Conservation (phyloP, 2,888 invertebrate genomes). For the Dioctria linearis region DNA sequence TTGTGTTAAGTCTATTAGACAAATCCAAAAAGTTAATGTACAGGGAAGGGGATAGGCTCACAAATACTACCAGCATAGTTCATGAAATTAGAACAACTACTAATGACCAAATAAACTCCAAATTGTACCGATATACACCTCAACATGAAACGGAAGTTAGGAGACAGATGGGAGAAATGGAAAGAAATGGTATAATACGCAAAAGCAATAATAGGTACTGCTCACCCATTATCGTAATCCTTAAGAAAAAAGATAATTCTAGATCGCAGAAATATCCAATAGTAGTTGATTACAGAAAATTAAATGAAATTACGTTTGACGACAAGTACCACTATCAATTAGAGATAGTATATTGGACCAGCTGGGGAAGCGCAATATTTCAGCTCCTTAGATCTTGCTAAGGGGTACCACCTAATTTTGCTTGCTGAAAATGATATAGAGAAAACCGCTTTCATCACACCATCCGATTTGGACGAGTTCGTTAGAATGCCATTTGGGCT, state of each 20-base stretch:
- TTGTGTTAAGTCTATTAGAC: too few species aligned
- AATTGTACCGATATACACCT: conserved; percentile 19
- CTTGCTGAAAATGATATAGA: background rate
- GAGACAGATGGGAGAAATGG: conserved; percentile 14
- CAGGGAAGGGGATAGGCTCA: conserved; percentile 15
- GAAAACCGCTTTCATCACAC: too few species aligned
- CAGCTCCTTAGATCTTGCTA: too few species aligned
- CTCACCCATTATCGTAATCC: conserved; percentile 22
- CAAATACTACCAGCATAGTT: conserved; percentile 9
- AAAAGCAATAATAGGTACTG: conserved; percentile 17
- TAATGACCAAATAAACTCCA: conserved; percentile 7
- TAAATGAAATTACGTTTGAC: background rate
- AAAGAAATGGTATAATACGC: conserved; percentile 20
- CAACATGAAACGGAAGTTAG: conserved; percentile 15
- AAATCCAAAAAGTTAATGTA: conserved; percentile 19
- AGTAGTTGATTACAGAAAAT: conserved; percentile 6
- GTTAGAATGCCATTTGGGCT: too few species aligned
- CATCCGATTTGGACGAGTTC: too few species aligned
- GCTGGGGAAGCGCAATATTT: conserved; percentile 2
- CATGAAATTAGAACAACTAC: conserved; percentile 20
- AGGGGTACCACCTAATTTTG: background rate
- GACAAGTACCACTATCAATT: conserved; percentile 16
- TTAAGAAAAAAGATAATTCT: conserved; percentile 28
- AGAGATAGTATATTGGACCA: background rate
- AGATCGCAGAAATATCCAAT: conserved; percentile 15